Evolutionary conservation across 2,113 vertebrate genomes (phyloP), one percentile per base, ranked within the genome.

Genomic region (Erpornis zantholeuca): DNA sequence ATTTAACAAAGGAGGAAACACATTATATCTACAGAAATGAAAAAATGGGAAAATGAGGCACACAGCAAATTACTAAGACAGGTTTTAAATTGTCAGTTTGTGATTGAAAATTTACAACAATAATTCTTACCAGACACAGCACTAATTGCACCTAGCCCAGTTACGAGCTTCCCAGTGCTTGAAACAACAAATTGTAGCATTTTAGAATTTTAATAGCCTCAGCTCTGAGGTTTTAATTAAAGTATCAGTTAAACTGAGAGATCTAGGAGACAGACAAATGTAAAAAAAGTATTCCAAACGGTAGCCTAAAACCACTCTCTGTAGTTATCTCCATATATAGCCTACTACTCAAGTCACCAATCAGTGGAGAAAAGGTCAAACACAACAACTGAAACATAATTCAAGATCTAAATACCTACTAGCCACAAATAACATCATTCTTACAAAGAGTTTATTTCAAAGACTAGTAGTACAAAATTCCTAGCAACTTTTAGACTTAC

Each of bases 401-500:
- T 81, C 66, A 75, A 82, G 38, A 60, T 5, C 60, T 88, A 54
- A 84, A 54, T 17, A 73, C 24, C 61, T 89, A 73, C 47, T 56
- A 85, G 12, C 27, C 35, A 63, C 59, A 87, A 92, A 78, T 6
- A 86, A 80, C 35, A 71, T 11, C 8, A 83, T 29, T 47, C 31
- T 90, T 57, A 78, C 20, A 71, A 88, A 21, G 0, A 83, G 15
- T 16, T 47, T n/a, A 12, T 28, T 87, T 95, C 33, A 63, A 82
- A 81, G 66, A 40, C 44, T 6, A 81, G 29, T 19, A 78, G 52
- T 25, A 81, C 70, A 85, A 84, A 23, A 69, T 11, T 75, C 42
- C 31, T 10, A 40, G 61, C 22, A 35, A 80, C 56, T 76, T 94
- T 85, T 11, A 47, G 73, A 93, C 98, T 97, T 98, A 99, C 99